Base-by-base conservation (phyloP, 2,113 vertebrate species). In the Gymnorhina tibicen region DNA sequence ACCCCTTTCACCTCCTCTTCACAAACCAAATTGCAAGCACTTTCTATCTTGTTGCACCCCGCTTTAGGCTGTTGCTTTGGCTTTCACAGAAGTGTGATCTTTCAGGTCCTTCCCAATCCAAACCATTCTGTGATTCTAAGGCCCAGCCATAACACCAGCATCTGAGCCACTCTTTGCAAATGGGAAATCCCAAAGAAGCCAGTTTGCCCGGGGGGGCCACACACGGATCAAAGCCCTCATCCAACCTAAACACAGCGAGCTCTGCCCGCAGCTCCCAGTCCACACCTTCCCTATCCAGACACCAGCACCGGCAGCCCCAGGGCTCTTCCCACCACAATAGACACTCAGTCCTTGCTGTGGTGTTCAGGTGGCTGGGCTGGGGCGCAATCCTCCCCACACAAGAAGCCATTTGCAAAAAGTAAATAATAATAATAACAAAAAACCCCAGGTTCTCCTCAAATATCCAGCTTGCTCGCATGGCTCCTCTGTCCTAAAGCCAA, bases 1-100 rank as follows among this genome's bases (percentile, higher is more conserved):
- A 26, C 2, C 21, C 41, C 7, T 66, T 32, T 35, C 78, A 26
- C 3, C 60, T 52, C 37, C 67, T 27, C 28, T 3, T 30, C 37
- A 3, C 1, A 0, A 1, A 11, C 9, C 42, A 3, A 4, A 6
- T 9, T 3, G 27, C 10, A 27, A 41, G 28, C 28, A 16, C 41
- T 42, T 28, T 16, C 56, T 26, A 2, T 2, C 3, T 23, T 9
- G 18, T 7, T 26, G 2, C 35, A 13, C 1, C 33, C 3, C 6
- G 5, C 56, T 52, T 47, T 3, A 35, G 27, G 27, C 62, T 53
- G 4, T 4, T 4, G 22, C 79, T 77, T n/a, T 35, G 59, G 39
- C 55, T 74, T 62, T 32, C 19, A 16, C 17, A 4, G 10, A 19
- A 76, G 14, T 35, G 41, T 47, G 63, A 55, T 42, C 18, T 49